These are phyloP conservation scores for Proisotoma minuta DNA, from an alignment of 2,888 invertebrate species.

Conservation along the genomic window DNA sequence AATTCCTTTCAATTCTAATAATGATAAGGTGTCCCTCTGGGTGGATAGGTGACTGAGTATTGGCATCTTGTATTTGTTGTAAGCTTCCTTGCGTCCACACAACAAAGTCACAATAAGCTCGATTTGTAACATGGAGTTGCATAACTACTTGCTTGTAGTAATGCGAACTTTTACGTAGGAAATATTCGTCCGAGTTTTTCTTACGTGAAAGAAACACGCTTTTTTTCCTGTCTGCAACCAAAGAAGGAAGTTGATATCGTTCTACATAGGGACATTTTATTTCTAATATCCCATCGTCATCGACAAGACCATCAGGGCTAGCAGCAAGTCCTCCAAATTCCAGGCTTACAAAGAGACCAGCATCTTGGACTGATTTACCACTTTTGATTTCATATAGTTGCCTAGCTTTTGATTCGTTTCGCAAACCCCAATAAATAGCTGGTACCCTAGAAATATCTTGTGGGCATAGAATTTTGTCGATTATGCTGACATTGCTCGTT, in stretches of 20 bases:
- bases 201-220: not conserved
- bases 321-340: not conserved
- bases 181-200: not conserved
- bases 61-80: not conserved
- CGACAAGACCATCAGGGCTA: not conserved
- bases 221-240: not conserved
- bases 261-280: not conserved
- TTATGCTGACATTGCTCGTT: not conserved
- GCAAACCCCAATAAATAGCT: not conserved
- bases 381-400: not conserved
- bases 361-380: not conserved
- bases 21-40: not conserved
- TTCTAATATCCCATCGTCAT: not conserved
- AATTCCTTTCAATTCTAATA: not conserved
- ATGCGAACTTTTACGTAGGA: not conserved
- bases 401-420: not conserved
- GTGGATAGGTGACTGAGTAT: not conserved
- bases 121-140: not conserved
- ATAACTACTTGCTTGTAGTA: not conserved
- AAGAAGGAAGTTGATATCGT: not conserved
- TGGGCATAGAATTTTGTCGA: not conserved
- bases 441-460: not conserved
- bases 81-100: not conserved
- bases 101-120: not conserved
- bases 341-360: not conserved